Conservation (phyloP, 1,140 invertebrate species). For the Antheraea mylitta region DNA sequence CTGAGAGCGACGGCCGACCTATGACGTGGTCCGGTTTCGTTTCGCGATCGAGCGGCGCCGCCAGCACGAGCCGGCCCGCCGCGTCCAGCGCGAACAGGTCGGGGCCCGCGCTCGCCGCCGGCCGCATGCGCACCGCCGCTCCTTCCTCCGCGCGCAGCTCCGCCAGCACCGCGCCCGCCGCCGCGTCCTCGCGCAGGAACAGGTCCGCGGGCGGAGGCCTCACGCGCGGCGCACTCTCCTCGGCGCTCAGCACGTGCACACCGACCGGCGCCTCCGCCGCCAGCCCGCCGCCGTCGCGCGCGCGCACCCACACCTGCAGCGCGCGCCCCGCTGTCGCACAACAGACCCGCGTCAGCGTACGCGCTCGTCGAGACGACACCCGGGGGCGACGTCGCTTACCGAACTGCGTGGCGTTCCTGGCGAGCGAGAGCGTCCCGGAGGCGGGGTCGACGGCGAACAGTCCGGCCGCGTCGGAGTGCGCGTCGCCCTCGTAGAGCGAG, state of each 20-base stretch:
- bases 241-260: slow-evolving; percentile 88
- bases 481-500: slow-evolving; percentile 83
- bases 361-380: too few relatives aligned
- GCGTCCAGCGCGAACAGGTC: too few relatives aligned
- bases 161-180: too few relatives aligned
- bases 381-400: too few relatives aligned
- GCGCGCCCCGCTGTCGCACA: slow-evolving; percentile 84
- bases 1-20: slow-evolving; percentile 41
- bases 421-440: slow-evolving; percentile 84
- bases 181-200: too few relatives aligned
- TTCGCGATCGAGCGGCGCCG: slow-evolving; percentile 89
- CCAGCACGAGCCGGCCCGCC: slow-evolving; percentile 86
- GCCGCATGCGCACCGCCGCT: too few relatives aligned
- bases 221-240: too few relatives aligned
- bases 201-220: too few relatives aligned
- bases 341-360: too few relatives aligned
- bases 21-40: slow-evolving; percentile 85
- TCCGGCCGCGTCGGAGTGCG: slow-evolving; percentile 80
- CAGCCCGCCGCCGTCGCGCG: slow-evolving; percentile 87
- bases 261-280: slow-evolving; percentile 87
- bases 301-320: slow-evolving; percentile 94
- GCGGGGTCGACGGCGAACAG: slow-evolving; percentile 84
- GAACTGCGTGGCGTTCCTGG: slow-evolving; percentile 79
- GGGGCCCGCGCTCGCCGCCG: too few relatives aligned
- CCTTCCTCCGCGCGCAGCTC: too few relatives aligned